phyloP scores from a whole-genome alignment of 1,140 invertebrate genomes.

The Latrodectus geometricus region DNA sequence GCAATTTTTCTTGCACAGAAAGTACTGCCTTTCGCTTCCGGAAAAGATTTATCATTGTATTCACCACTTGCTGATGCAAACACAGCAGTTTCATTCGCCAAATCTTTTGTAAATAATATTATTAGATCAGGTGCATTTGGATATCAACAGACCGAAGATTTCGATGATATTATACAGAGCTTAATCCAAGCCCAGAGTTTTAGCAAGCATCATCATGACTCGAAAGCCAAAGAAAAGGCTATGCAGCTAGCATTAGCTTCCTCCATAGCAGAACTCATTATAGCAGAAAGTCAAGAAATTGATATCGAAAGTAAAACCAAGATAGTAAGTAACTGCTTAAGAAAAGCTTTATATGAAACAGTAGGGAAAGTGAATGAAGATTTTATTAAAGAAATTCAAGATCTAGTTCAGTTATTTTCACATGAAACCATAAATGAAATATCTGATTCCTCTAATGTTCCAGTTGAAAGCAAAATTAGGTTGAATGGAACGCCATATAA shows the following conservation, averaged over 20 bases:
- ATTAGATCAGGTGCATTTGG: conserved; percentile 1
- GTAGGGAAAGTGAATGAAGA: no score
- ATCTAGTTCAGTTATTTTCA: not conserved
- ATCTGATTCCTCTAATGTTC: no score
- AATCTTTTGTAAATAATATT: conserved; percentile 4
- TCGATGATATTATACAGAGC: conserved; percentile 32
- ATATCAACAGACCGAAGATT: conserved; percentile 20
- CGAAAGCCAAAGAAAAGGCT: conserved; percentile 15
- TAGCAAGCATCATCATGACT: not conserved
- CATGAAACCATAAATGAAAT: not conserved
- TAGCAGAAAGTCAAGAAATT: not conserved
- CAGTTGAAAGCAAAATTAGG: no score
- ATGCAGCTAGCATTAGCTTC: conserved; percentile 26
- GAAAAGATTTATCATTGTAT: not conserved
- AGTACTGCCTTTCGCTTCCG: not conserved
- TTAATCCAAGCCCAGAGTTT: conserved; percentile 13
- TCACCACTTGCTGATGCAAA: not conserved
- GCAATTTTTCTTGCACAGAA: conserved; percentile 7
- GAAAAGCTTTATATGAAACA: not conserved
- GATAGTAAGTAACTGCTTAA: not conserved
- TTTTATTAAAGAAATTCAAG: not conserved
- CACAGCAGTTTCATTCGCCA: conserved; percentile 11
- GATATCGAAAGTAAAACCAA: not conserved
- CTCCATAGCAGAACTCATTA: conserved; percentile 18
- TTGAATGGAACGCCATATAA: not conserved